phyloP scores from a whole-genome alignment of 37 sponge, comb jelly and placozoan genomes.

The Geodia barretti region DNA sequence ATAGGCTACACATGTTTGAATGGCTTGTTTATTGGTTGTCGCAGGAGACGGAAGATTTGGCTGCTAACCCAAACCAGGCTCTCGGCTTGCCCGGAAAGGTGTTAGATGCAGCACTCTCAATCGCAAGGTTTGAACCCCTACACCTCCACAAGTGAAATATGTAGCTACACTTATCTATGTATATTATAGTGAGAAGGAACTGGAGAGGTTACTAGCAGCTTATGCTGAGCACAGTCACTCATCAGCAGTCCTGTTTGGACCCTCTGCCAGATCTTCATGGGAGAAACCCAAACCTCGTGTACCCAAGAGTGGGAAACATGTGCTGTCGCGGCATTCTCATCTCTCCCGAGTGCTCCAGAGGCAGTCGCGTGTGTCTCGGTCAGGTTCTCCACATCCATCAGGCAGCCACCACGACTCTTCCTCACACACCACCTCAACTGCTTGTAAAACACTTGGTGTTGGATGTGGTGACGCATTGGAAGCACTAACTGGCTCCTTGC shows the following conservation, averaged over 20 bases:
- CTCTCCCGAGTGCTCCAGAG: background rate
- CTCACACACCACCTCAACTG: background rate
- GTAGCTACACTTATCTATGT: too few relatives aligned
- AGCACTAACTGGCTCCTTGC: too few relatives aligned
- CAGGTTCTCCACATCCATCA: background rate
- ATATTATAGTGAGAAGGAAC: conserved; percentile 17
- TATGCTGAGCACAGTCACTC: conserved; percentile 14
- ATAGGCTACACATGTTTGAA: too few relatives aligned
- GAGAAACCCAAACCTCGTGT: background rate
- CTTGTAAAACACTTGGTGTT: too few relatives aligned
- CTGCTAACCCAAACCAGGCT: background rate
- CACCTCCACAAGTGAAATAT: too few relatives aligned
- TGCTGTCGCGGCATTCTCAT: background rate
- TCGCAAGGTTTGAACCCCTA: background rate
- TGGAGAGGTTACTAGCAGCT: conserved; percentile 4
- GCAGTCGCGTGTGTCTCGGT: background rate
- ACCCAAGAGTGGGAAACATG: background rate
- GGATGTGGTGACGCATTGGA: too few relatives aligned
- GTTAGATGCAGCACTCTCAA: background rate
- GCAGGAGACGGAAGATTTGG: background rate
- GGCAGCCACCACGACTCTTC: background rate
- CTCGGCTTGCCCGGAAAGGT: background rate
- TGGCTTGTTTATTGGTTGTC: too few relatives aligned
- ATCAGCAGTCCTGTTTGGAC: conserved; percentile 2
- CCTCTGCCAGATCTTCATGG: background rate